phyloP scores from a whole-genome alignment of 2,113 vertebrate genomes.

The Bos javanicus region DNA sequence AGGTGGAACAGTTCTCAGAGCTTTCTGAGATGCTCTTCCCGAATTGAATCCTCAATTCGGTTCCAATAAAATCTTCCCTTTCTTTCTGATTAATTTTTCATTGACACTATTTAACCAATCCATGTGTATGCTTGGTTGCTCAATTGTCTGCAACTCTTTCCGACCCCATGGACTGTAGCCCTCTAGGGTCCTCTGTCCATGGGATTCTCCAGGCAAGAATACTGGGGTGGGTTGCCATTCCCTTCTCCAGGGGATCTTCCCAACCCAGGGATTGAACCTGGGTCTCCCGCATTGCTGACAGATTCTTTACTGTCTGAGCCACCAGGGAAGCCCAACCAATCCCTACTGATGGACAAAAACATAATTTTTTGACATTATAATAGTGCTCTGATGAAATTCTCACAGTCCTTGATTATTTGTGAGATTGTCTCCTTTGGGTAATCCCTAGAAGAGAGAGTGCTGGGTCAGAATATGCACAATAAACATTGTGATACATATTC shows the following conservation, averaged over 20 bases:
- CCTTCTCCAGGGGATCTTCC: background rate
- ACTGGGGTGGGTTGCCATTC: background rate
- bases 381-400: background rate
- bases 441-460: background rate
- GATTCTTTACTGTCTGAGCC: background rate
- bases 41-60: background rate
- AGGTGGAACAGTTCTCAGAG: background rate
- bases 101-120: background rate
- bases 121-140: background rate
- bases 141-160: background rate
- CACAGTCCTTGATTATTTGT: background rate
- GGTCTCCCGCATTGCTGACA: background rate
- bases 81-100: background rate
- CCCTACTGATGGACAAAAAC: background rate
- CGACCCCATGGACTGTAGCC: background rate
- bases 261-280: accelerated
- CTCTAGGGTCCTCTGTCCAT: background rate
- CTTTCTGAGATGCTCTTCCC: background rate
- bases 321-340: background rate
- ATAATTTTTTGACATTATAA: background rate
- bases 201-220: background rate
- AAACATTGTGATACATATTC: background rate
- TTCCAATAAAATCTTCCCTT: background rate
- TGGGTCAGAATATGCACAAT: background rate
- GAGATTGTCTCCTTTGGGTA: background rate